Evolutionary conservation across 2,113 vertebrate genomes (phyloP), one percentile per base, ranked within the genome.

Genomic region (Chascanopsetta lugubris): DNA sequence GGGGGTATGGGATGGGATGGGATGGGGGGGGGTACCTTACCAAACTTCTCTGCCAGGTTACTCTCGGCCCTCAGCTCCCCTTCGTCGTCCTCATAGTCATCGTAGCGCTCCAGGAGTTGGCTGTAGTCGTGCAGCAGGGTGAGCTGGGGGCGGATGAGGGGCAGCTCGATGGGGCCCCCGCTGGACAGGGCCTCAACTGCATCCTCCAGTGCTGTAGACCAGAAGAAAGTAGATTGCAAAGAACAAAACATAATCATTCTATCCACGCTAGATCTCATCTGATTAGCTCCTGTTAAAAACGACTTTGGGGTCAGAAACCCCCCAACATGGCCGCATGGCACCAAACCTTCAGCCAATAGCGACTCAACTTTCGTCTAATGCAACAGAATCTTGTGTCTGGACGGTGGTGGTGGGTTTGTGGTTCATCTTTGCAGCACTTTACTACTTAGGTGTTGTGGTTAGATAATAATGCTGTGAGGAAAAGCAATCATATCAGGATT

Each of bases 51-150:
- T 0, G 89, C 77, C 36, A 98, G 73, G 0, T 92, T 94, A 83
- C 93, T 96, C 58, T 98, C 96, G 0, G 95, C 96, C 3, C 95
- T 89, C 3, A 95, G 90, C 79, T 97, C 96, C 1, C 89, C 84
- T 40, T 92, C 92, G 0, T 92, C 93, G 0, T 93, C 94, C 46
- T 97, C 94, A 1, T 96, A 95, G 0, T 94, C 91, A 0, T 95
- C 89, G 0, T 92, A 93, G 32, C 93, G 93, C 0, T 95, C 93
- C 53, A 96, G 83, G 30, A 92, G 85, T 57, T 91, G 93, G 26
- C 82, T 85, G 51, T 93, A 86, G 1, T 94, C 92, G 0, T 94
- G 94, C 55, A 97, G 89, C 77, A 95, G 77, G 0, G 92, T 92
- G 0, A 96, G 73, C 1, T 94, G 93, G 1, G 94, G 94, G 21